Evolutionary conservation across 2,888 invertebrate species (phyloP), one percentile per base, ranked within the genome.

Genomic region (Cyclophora punctaria): DNA sequence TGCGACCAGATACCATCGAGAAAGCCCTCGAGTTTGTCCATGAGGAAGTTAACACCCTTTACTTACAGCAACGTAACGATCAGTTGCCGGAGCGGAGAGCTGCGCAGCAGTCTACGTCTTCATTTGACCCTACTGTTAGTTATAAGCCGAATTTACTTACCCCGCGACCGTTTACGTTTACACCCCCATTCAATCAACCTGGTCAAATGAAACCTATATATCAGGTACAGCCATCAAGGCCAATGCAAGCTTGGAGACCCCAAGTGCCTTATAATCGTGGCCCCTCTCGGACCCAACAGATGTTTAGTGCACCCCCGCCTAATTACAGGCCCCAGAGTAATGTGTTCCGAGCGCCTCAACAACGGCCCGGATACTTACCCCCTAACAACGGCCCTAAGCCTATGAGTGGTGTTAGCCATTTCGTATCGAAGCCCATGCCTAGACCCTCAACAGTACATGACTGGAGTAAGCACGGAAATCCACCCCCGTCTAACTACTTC

Each of bases 401-500:
- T 20, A 43, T 43, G 43, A 43, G 43, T 43, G 43, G 60, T 2
- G 55, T 60, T 0, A 54, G 51, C 4, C 57, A 56, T 7, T 59
- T 33, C 5, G 55, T 56, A 3, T 0, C 55, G 2, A 57, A 51
- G 35, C 45, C 55, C 3, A 4, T 56, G 1, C 46, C 48, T 2
- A 34, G 6, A 34, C 42, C 3, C 45, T 35, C 20, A 2, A 20
- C 20, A 20, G 20, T 20, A 4, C 58, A 58, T 46, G 59, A 60
- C 33, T 61, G 57, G 56, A 44, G 20, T 3, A 56, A 47, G 43
- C 41, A 4, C 2, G 58, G 57, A 0, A 62, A 64, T 45, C 60
- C 61, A 33, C 59, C 55, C 1, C 59, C 62, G 0, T 44, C 43
- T 2, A 60, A 63, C 37, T n/a, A 63, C 47, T 61, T 64, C 44